Conservation (phyloP, 2,888 invertebrate species). For the Automeris io region DNA sequence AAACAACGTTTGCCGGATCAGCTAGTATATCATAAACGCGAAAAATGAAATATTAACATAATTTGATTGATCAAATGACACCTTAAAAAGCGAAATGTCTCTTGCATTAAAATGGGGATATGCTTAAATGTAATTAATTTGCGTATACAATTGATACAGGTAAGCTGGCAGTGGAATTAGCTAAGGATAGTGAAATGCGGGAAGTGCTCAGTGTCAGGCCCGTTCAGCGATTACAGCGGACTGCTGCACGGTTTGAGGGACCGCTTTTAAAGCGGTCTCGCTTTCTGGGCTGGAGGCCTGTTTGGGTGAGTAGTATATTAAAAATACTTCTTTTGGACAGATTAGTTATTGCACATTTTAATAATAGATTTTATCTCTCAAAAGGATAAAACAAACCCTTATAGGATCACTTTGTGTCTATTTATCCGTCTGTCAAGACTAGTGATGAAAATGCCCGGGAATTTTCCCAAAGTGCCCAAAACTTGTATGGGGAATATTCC, state of each 20-base stretch:
- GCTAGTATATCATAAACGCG: no score
- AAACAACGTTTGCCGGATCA: no score
- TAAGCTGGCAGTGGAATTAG: constrained; percentile 78
- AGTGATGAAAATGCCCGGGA: not conserved
- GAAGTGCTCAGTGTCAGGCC: constrained; percentile 80
- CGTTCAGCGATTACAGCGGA: constrained; percentile 75
- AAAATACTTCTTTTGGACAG: not conserved
- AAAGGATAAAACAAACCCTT: not conserved
- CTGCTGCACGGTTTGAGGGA: constrained; percentile 79
- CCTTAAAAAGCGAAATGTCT: no score
- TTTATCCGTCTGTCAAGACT: not conserved
- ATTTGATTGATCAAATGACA: no score
- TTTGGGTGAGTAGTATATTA: constrained; percentile 67
- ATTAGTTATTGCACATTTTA: not conserved
- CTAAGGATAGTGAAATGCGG: constrained; percentile 78
- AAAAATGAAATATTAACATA: no score
- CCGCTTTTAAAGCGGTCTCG: constrained; percentile 78
- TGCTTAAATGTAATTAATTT: not conserved
- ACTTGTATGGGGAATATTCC: no score
- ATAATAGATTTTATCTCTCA: not conserved
- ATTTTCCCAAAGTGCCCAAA: no score
- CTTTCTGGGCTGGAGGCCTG: constrained; percentile 80
- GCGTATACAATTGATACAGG: constrained; percentile 48
- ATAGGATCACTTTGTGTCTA: not conserved
- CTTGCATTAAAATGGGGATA: no score